phyloP scores from a whole-genome alignment of 92 coral and sea anemone species.

The Zoanthus solanderi region DNA sequence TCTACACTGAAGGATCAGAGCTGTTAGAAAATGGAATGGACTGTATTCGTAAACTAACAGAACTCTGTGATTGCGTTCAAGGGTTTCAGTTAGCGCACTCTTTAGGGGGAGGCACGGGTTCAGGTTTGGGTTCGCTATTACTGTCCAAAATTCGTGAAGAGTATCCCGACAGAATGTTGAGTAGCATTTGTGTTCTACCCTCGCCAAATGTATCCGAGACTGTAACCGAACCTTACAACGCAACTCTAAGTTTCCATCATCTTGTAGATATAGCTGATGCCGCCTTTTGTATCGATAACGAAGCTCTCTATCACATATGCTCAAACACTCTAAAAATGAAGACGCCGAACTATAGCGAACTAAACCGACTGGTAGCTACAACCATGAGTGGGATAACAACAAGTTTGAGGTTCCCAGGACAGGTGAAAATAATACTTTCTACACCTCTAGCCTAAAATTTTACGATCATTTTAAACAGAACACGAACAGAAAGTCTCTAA shows the following conservation, averaged over 20 bases:
- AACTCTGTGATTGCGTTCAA: constrained; percentile 88
- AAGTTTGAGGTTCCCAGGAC: constrained; percentile 88
- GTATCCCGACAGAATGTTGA: constrained; percentile 86
- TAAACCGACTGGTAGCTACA: constrained; percentile 80
- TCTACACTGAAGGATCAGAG: constrained; percentile 93
- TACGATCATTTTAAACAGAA: no score
- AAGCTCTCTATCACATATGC: constrained; percentile 87
- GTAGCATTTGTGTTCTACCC: constrained; percentile 88
- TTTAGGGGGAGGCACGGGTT: constrained; percentile 93
- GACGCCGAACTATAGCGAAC: constrained; percentile 85
- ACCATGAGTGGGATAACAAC: constrained; percentile 94
- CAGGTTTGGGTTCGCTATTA: constrained; percentile 85
- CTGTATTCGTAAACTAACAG: constrained; percentile 86
- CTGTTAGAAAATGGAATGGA: constrained; percentile 88
- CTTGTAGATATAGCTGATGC: constrained; percentile 91
- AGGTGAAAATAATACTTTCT: constrained; percentile 52
- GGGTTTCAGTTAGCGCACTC: constrained; percentile 94
- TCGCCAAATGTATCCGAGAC: constrained; percentile 97
- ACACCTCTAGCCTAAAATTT: no score
- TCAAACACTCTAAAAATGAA: constrained; percentile 72
- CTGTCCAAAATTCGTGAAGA: constrained; percentile 92
- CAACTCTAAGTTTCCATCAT: constrained; percentile 92
- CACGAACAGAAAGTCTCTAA: no score
- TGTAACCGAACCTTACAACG: constrained; percentile 96
- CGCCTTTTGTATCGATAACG: constrained; percentile 89